Conservation (phyloP, 1,140 invertebrate species). For the Venustaconcha ellipsiformis region DNA sequence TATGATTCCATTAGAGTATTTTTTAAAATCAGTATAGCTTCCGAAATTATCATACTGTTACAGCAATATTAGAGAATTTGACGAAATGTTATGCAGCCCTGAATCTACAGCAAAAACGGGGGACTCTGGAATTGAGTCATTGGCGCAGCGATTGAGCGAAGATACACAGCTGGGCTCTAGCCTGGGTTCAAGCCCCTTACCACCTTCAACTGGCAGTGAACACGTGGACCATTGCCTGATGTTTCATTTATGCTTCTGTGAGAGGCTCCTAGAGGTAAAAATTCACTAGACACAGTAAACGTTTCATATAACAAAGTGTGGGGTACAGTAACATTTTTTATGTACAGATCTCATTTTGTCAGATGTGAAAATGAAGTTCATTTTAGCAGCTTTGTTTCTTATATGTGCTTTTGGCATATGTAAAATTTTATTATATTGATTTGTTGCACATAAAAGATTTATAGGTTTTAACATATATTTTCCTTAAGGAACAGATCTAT, state of each 20-base stretch:
- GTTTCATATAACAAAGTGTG: too few relatives aligned
- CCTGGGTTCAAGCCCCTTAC: conserved; percentile 60
- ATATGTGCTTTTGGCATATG: too few relatives aligned
- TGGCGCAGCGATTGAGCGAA: conserved; percentile 61
- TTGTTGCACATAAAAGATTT: too few relatives aligned
- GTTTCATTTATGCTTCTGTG: conserved; percentile 69
- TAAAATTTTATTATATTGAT: too few relatives aligned
- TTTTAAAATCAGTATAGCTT: too few relatives aligned
- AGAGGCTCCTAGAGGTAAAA: conserved; percentile 69
- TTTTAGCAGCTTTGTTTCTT: too few relatives aligned
- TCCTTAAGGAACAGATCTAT: too few relatives aligned
- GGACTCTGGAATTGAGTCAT: conserved; percentile 69
- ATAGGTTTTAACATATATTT: too few relatives aligned
- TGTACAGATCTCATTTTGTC: too few relatives aligned
- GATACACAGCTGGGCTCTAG: conserved; percentile 57
- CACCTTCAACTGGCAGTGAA: conserved; percentile 67
- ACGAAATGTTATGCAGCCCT: conserved; percentile 62
- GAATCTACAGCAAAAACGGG: conserved; percentile 67
- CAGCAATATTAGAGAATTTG: conserved; percentile 46
- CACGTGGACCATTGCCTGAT: conserved; percentile 69
- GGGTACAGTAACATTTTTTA: too few relatives aligned
- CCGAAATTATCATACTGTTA: conserved; percentile 25
- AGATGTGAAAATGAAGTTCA: too few relatives aligned
- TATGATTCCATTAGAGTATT: too few relatives aligned
- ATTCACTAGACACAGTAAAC: neutral